These are phyloP conservation scores for Idaea aversata DNA, from an alignment of 2,888 invertebrate genomes.

Conservation along the genomic window DNA sequence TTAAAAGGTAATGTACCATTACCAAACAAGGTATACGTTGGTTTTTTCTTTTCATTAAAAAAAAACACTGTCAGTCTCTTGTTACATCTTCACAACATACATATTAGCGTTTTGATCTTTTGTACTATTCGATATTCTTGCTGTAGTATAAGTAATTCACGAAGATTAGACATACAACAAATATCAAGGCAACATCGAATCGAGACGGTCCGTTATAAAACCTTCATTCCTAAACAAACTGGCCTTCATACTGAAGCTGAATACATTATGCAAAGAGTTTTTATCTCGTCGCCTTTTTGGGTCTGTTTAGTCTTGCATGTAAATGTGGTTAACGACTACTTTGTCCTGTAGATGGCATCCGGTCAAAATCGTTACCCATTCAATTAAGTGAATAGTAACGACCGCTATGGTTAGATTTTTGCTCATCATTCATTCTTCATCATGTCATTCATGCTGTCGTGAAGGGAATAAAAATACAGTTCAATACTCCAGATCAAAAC, in stretches of 20 bases:
- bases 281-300: constrained; percentile 47
- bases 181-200: constrained; percentile 42
- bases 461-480: not conserved
- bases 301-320: constrained; percentile 47
- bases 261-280: constrained; percentile 62
- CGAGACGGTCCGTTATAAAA: constrained; percentile 52
- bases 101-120: too few species aligned
- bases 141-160: not conserved
- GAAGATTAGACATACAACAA: constrained; percentile 22
- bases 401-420: not conserved
- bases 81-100: too few species aligned
- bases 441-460: too few species aligned
- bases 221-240: constrained; percentile 45
- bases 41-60: too few species aligned
- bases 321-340: constrained; percentile 46
- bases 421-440: too few species aligned
- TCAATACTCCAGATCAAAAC: not conserved
- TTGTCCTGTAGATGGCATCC: constrained; percentile 20
- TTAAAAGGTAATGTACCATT: too few species aligned
- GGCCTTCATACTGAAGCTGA: constrained; percentile 37
- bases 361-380: constrained; percentile 13
- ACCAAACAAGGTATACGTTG: too few species aligned
- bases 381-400: constrained; percentile 12
- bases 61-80: too few species aligned
- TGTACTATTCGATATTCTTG: too few species aligned